These are phyloP conservation scores for Charina bottae DNA, from an alignment of 2,113 vertebrate species.

Conservation along the genomic window DNA sequence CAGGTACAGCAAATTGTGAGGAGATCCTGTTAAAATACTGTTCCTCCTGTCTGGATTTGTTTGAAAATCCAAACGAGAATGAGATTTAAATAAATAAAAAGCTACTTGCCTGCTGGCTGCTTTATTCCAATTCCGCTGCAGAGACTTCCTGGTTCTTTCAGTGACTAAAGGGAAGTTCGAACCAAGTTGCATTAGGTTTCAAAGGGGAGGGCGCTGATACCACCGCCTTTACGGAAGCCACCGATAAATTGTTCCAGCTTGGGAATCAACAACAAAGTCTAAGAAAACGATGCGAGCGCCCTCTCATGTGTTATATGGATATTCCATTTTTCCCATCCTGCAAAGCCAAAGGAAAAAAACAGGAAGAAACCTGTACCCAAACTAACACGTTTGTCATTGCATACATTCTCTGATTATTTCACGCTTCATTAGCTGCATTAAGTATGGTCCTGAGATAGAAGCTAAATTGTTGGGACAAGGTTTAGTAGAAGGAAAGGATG, in stretches of 20 bases:
- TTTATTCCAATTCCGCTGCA: no score
- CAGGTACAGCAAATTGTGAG: not conserved
- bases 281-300: not conserved
- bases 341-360: not conserved
- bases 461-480: not conserved
- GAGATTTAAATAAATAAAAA: not conserved
- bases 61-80: not conserved
- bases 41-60: no score
- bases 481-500: not conserved
- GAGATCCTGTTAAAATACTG: not conserved
- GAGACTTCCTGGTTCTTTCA: conserved; percentile 1
- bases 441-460: not conserved
- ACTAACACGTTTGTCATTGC: not conserved
- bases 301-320: not conserved
- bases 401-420: not conserved
- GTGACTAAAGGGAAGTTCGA: not conserved
- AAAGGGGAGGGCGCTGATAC: not conserved
- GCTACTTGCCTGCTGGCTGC: not conserved
- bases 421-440: not conserved
- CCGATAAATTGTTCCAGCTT: not conserved
- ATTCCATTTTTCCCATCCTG: not conserved
- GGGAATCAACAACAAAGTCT: not conserved
- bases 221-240: not conserved
- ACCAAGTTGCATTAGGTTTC: not conserved
- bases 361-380: not conserved